Evolutionary conservation across 2,888 invertebrate species (phyloP), one percentile per base, ranked within the genome.

Genomic region (Oscheius myriophilus): DNA sequence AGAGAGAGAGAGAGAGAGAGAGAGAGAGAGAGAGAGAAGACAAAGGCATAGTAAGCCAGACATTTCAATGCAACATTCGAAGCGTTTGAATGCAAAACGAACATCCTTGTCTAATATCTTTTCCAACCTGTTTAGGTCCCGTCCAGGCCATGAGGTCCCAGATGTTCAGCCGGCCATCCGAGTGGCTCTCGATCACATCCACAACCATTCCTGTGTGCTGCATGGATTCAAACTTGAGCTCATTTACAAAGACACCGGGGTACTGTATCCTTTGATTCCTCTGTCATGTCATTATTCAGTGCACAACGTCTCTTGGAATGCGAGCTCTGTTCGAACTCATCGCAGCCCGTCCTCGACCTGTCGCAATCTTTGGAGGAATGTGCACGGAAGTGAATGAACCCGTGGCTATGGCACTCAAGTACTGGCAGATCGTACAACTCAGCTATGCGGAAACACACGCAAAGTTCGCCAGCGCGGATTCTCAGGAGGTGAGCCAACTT

Each of bases 371-470:
- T 54, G 85, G 85, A 26, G 84, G 83, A 61, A 72, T 84, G 42
- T 85, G 85, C 70, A 84, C 83, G 52, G 80, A 81, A 65, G 76
- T 75, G 14, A 84, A 84, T 64, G 84, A 85, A 65, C 84, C 84
- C 26, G 79, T 86, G 12, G 85, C 85, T 21, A 85, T 85, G 85
- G 83, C 85, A 2, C 69, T 84, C 14, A 94, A 94, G 85, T 95
- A 95, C 87, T 98, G 96, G 95, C 93, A 95, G 87, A 91, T 98
- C 65, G 93, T 94, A 0, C 96, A 85, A 59, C 65, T 85, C 55
- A 79, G 79, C 58, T 85, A 86, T 67, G 84, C 85, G 7, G 85
- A 85, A 66, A 86, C 85, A 4, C 85, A 85, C 69, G 80, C 85
- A 12, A 85, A 86, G 54, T 85, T 85, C 73, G 75, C 80, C 16